Evolutionary conservation across 2,888 invertebrate genomes (phyloP).

Genomic region (Polia nebulosa): DNA sequence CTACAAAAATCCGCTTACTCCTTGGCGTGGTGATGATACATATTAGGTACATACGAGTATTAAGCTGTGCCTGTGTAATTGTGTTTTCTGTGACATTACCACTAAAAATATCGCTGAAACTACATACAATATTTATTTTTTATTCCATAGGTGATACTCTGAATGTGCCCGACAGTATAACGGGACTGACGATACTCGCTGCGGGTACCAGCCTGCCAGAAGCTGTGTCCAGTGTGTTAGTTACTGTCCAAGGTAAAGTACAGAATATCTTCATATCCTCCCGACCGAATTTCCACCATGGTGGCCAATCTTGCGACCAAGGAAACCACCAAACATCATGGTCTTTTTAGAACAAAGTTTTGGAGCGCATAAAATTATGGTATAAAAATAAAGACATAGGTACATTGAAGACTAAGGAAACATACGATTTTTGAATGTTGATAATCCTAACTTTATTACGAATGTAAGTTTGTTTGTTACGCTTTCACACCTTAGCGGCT

Average conservation of each 20-base stretch:
- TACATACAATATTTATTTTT: background rate
- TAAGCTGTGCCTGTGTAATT: background rate
- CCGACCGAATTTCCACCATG: too few relatives aligned
- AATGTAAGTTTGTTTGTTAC: too few relatives aligned
- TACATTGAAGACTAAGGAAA: too few relatives aligned
- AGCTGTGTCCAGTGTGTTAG: slow-evolving; percentile 96
- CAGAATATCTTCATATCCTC: too few relatives aligned
- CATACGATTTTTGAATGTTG: too few relatives aligned
- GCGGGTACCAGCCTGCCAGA: slow-evolving; percentile 97
- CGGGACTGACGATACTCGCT: slow-evolving; percentile 96
- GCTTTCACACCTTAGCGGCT: too few relatives aligned
- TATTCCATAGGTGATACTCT: slow-evolving; percentile 93
- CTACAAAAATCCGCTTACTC: background rate
- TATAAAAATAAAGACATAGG: too few relatives aligned
- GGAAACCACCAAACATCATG: too few relatives aligned
- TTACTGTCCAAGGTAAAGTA: slow-evolving; percentile 94
- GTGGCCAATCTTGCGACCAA: too few relatives aligned
- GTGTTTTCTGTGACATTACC: background rate
- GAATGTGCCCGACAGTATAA: slow-evolving; percentile 95
- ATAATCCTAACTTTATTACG: too few relatives aligned
- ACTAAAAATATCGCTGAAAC: background rate
- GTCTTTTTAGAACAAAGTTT: background rate
- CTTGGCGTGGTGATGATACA: background rate
- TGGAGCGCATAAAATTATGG: too few relatives aligned
- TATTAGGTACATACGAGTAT: too few relatives aligned